Conservation (phyloP, 30 jellyfish, hydroid and myxozoan genomes). For the Chironex yamaguchii region DNA sequence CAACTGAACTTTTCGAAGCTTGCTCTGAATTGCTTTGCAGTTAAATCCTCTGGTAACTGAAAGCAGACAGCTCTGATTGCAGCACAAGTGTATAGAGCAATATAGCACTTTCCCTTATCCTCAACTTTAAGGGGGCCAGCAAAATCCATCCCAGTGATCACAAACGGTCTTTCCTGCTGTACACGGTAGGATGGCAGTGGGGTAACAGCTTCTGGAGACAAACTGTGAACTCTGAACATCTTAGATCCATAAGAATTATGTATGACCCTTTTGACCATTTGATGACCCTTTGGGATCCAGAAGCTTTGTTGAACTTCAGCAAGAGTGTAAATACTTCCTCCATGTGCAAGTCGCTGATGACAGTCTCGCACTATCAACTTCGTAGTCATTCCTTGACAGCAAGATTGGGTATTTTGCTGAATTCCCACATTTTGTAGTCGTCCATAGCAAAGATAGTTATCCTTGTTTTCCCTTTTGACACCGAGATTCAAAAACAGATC, state of each 20-base stretch:
- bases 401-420: constrained; percentile 33
- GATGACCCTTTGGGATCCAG: constrained; percentile 33
- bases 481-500: neutral
- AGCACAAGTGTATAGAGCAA: constrained; percentile 41
- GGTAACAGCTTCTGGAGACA: neutral
- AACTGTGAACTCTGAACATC: neutral
- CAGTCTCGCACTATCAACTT: constrained; percentile 23
- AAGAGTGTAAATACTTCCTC: constrained; percentile 23
- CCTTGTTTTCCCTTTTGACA: constrained; percentile 2
- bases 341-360: constrained; percentile 28
- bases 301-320: constrained; percentile 33
- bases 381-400: no score
- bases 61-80: constrained; percentile 40
- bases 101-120: constrained; percentile 19
- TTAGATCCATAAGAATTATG: constrained; percentile 8
- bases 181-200: constrained; percentile 39
- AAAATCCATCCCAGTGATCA: constrained; percentile 19
- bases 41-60: constrained; percentile 36
- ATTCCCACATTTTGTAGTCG: constrained; percentile 26
- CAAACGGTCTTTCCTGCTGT: constrained; percentile 21
- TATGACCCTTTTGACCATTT: constrained; percentile 6
- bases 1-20: constrained; percentile 23
- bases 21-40: constrained; percentile 26
- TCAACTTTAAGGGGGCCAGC: constrained; percentile 33
- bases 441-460: constrained; percentile 22